These are phyloP conservation scores for Maniola hyperantus DNA, from an alignment of 2,888 invertebrate species.

Conservation along the genomic window DNA sequence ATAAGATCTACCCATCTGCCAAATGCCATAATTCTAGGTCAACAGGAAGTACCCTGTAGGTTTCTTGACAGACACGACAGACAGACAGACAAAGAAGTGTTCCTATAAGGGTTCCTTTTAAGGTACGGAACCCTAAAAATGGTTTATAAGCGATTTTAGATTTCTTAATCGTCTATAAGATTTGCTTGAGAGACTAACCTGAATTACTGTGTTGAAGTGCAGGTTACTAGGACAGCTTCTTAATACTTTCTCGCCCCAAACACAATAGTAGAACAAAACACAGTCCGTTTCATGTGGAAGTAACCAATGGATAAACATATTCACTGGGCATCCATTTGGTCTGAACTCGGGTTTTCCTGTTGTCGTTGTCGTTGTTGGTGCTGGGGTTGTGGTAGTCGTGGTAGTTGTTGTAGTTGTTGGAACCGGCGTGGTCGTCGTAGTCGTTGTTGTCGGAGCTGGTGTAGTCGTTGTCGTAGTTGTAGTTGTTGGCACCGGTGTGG, in stretches of 20 bases:
- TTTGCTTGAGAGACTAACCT: slow-evolving; percentile 48
- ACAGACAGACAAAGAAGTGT: too few relatives aligned
- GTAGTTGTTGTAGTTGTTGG: slow-evolving; percentile 37
- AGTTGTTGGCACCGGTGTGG: not conserved
- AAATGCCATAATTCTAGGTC: too few relatives aligned
- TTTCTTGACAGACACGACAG: too few relatives aligned
- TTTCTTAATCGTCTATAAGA: not conserved
- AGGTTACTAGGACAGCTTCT: slow-evolving; percentile 50
- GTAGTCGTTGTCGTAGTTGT: slow-evolving; percentile 2
- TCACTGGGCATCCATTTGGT: slow-evolving; percentile 65
- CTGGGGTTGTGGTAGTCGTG: not conserved
- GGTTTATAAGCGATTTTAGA: not conserved
- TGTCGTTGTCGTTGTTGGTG: slow-evolving; percentile 26
- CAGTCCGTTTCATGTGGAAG: slow-evolving; percentile 60
- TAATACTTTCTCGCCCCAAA: slow-evolving; percentile 56
- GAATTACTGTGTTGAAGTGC: slow-evolving; percentile 59
- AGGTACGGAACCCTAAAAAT: too few relatives aligned
- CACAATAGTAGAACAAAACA: slow-evolving; percentile 66
- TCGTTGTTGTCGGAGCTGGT: not conserved
- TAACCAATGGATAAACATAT: slow-evolving; percentile 62
- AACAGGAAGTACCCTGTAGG: too few relatives aligned
- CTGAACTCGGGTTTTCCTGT: slow-evolving; percentile 46
- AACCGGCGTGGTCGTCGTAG: slow-evolving; percentile 33
- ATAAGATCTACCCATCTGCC: too few relatives aligned
- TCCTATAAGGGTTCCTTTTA: too few relatives aligned